Evolutionary conservation across 2,797 vertebrate species (phyloP).

Genomic region (Gila robusta): DNA sequence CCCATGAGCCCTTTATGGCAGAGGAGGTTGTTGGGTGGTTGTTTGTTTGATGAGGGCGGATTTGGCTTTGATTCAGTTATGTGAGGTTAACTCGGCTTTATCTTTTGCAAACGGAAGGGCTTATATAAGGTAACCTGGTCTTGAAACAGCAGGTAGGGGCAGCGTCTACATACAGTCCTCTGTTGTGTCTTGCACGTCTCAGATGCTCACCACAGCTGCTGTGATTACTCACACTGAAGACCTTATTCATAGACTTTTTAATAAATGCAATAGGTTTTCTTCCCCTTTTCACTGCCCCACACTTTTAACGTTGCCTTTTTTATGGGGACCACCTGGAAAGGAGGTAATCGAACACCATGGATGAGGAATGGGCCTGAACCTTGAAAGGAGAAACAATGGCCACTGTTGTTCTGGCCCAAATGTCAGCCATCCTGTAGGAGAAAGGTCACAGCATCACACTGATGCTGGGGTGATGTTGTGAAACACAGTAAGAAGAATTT

Average conservation of each 20-base stretch:
- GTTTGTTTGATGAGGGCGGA: constrained; percentile 15
- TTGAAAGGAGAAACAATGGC: constrained; percentile 66
- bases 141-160: constrained; percentile 33
- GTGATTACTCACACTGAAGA: constrained; percentile 58
- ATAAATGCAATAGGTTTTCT: constrained; percentile 67
- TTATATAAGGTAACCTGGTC: constrained; percentile 40
- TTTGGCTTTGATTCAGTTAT: constrained; percentile 40
- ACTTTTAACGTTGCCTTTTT: constrained; percentile 52
- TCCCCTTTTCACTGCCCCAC: constrained; percentile 52
- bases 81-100: constrained; percentile 37
- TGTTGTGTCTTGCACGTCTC: constrained; percentile 48
- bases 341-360: constrained; percentile 64
- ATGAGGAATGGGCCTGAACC: constrained; percentile 56
- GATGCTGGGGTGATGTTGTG: constrained; percentile 62
- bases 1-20: constrained; percentile 5
- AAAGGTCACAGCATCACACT: constrained; percentile 61
- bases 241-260: constrained; percentile 66
- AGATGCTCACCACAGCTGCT: constrained; percentile 48
- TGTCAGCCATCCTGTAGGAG: constrained; percentile 66
- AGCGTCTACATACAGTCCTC: constrained; percentile 28
- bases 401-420: constrained; percentile 66
- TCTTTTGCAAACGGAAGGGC: constrained; percentile 23
- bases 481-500: constrained; percentile 77
- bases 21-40: background rate
- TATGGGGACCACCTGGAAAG: constrained; percentile 66